A percentile compares a stretch with the other conserved stretches of the same genome.
These are phyloP conservation scores for Chlorops oryzae DNA, from an alignment of 1,140 invertebrate genomes.

Conservation along the genomic window DNA sequence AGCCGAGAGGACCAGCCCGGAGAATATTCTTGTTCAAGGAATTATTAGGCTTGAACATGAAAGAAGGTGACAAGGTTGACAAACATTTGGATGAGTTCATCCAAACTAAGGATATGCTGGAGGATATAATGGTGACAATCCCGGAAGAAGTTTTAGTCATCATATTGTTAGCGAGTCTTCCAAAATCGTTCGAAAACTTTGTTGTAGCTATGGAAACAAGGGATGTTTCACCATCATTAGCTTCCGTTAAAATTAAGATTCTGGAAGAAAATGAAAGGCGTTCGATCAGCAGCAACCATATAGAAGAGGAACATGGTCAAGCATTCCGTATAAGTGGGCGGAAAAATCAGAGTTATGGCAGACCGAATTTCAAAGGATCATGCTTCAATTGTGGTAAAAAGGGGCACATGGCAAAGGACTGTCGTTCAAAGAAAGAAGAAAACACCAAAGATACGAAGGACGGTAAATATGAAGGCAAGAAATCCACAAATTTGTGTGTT, in stretches of 20 bases:
- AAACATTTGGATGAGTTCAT: constrained; percentile 7
- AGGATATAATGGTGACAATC: constrained; percentile 7
- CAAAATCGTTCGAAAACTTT: constrained; percentile 13
- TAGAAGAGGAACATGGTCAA: not conserved
- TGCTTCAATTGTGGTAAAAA: not conserved
- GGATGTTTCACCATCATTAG: constrained; percentile 8
- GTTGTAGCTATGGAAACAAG: constrained; percentile 15
- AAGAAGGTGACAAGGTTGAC: not conserved
- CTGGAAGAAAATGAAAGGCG: constrained; percentile 13
- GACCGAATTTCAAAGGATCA: not conserved
- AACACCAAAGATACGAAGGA: not conserved
- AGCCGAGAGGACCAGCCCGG: constrained; percentile 11
- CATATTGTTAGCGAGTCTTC: constrained; percentile 5
- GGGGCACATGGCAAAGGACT: not conserved
- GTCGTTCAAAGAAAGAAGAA: not conserved
- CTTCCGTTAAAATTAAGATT: constrained; percentile 9
- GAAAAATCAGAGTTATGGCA: not conserved
- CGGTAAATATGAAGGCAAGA: too few species aligned
- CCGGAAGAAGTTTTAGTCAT: constrained; percentile 14
- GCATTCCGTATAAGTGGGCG: not conserved
- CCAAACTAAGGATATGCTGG: constrained; percentile 9
- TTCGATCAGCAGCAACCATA: not conserved
- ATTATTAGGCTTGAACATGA: constrained; percentile 8
- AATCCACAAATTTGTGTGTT: not conserved
- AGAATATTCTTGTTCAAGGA: constrained; percentile 13